Evolutionary conservation across 2,888 invertebrate species (phyloP), one percentile per base, ranked within the genome.

Genomic region (Argyresthia goedartella): DNA sequence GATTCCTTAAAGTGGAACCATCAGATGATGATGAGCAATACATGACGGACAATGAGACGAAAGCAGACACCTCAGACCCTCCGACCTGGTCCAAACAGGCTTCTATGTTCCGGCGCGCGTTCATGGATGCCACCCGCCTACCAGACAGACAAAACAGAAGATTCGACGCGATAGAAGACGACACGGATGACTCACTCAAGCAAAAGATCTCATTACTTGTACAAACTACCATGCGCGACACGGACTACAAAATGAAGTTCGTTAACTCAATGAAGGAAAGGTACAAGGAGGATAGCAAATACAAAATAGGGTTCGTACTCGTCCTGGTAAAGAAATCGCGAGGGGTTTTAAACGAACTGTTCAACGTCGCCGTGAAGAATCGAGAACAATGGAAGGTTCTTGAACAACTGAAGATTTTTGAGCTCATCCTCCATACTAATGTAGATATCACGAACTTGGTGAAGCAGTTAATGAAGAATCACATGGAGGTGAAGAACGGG

Each of bases 351-450:
- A 77, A 73, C 41, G 84, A 84, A 56, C 57, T 84, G 15, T 84
- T 80, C 52, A 81, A 80, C 49, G 71, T 81, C 0, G 82, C 82
- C 0, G 67, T 81, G 8, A 81, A 73, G 52, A 79, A 82, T 41
- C 71, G 71, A 49, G 73, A 77, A 1, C 70, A 77, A 50, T 84
- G 80, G 77, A 75, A 71, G 54, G 74, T 78, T 6, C 54, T 82
- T 34, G 81, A 84, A 55, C 79, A 81, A 58, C 54, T 84, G 54
- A 82, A 81, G 54, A 71, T 81, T 10, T 82, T 80, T 51, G 84
- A 84, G 54, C 57, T 80, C 8, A 79, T 84, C 3, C 71, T 79
- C 0, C 81, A 82, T 45, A 79, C 81, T 0, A 82, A 81, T 49
- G 80, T 82, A 0, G 84, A 84, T 39, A 74, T 74, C 0, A 76